Percentiles rank a stretch among this genome's conserved stretches.
These are phyloP conservation scores for Oxyruncus cristatus DNA, from an alignment of 2,113 vertebrate species.

Conservation along the genomic window DNA sequence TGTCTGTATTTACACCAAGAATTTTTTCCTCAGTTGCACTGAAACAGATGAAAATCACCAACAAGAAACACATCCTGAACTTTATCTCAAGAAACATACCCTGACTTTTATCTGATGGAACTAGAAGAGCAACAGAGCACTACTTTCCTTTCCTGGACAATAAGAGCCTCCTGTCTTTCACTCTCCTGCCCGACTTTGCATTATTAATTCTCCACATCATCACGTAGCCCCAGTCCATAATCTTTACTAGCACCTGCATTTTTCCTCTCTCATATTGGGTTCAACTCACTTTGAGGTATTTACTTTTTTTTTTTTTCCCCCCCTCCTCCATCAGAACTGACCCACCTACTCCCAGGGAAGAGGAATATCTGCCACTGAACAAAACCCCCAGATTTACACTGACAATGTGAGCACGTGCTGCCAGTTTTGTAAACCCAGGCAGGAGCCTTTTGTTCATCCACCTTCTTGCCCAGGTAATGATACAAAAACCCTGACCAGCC, in stretches of 20 bases:
- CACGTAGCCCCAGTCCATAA: background rate
- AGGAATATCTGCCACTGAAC: background rate
- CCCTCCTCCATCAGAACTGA: background rate
- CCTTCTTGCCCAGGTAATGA: too few relatives aligned
- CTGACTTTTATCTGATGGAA: background rate
- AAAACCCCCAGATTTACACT: background rate
- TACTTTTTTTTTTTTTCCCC: background rate
- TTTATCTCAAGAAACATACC: background rate
- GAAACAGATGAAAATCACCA: background rate
- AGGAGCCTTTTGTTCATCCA: too few relatives aligned
- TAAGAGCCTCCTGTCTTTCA: rapidly evolving
- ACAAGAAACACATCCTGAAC: background rate
- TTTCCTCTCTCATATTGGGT: background rate
- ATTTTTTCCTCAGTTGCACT: background rate
- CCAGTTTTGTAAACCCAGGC: too few relatives aligned
- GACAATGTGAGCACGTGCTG: too few relatives aligned
- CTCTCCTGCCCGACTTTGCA: background rate
- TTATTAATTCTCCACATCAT: background rate
- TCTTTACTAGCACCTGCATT: background rate
- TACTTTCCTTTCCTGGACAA: background rate
- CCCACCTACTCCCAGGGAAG: background rate
- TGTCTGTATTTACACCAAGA: background rate
- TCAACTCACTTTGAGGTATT: background rate
- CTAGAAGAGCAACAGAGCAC: rapidly evolving
- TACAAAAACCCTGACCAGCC: too few relatives aligned